Evolutionary conservation across 64 coral and sea anemone species (phyloP), one percentile per base, ranked within the genome.

Genomic region (Catalaphyllia jardinei): DNA sequence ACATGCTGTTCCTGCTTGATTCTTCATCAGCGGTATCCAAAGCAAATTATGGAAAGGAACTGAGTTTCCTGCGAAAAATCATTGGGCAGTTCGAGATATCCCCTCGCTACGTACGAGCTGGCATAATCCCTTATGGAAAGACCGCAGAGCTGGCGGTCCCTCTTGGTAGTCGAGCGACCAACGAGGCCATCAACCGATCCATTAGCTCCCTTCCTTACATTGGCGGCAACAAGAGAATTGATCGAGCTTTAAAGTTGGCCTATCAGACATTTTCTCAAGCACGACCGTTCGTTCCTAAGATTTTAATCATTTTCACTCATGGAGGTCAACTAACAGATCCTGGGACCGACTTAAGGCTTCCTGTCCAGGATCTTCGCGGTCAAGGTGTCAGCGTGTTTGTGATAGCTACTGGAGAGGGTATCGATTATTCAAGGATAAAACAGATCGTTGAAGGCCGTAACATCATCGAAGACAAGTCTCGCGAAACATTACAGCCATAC

Each of bases 1-100:
- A 92, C 73, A 67, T 92, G 31, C 60, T 92, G 3, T 92, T 92
- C n/a, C 73, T 92, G 15, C 14, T 92, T 33, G 90, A 92, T 79
- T 92, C 90, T 9, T 92, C 90, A 1, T 86, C 80, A 73, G 79
- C 22, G 24, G 25, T 92, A 24, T 9, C 82, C 8, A 38, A 64
- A 65, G 74, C 30, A 31, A 54, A 86, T 16, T 92, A 67, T 69
- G 17, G 22, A 18, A 52, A 87, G 20, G 82, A 92, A 50, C 31
- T 86, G 54, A 72, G 77, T 8, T 84, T 92, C 16, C 71, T 92
- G 18, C 65, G 77, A 38, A 62, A 86, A 30, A 29, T 92, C 4
- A 82, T 84, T 0, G 75, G 30, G 24, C 19, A 49, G n/a, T 92
- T 92, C 25, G 67, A 46, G 24, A 84, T 92, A 86, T 92, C 90